phyloP scores from a whole-genome alignment of 2,888 invertebrate genomes.

The Tribolium freemani region DNA sequence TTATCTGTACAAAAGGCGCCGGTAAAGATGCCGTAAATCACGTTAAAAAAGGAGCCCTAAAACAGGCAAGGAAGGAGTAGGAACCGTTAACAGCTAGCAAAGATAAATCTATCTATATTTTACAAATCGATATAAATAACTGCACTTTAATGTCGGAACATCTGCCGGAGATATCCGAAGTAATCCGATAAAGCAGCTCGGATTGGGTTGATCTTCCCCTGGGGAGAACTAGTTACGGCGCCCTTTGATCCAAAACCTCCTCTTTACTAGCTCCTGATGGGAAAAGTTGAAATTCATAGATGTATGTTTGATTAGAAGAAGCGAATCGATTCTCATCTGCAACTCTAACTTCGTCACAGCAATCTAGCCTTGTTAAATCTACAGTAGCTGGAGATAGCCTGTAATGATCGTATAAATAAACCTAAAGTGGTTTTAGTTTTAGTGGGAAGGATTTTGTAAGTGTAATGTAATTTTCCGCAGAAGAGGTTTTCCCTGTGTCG shows the following conservation, averaged over 20 bases:
- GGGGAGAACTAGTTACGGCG: slow-evolving; percentile 47
- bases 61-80: slow-evolving; percentile 13
- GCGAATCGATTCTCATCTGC: slow-evolving; percentile 6
- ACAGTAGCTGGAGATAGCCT: slow-evolving; percentile 32
- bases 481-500: slow-evolving; percentile 38
- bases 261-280: slow-evolving; percentile 35
- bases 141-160: slow-evolving; percentile 57
- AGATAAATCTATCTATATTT: slow-evolving; percentile 45
- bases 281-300: slow-evolving; percentile 42
- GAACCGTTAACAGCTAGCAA: slow-evolving; percentile 34
- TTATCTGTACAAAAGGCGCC: slow-evolving; percentile 31
- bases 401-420: slow-evolving; percentile 50
- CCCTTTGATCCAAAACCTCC: slow-evolving; percentile 46
- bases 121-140: slow-evolving; percentile 56
- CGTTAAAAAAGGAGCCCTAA: slow-evolving; percentile 30
- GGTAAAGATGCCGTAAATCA: slow-evolving; percentile 42
- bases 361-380: slow-evolving; percentile 25
- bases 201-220: slow-evolving; percentile 47
- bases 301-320: slow-evolving; percentile 36
- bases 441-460: slow-evolving; percentile 48
- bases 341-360: slow-evolving; percentile 6
- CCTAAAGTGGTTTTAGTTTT: slow-evolving; percentile 47
- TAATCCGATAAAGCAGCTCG: slow-evolving; percentile 47
- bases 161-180: slow-evolving; percentile 55
- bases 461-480: slow-evolving; percentile 51